Evolutionary conservation across 2,888 invertebrate species (phyloP).

Genomic region (Melinaea menophilus): DNA sequence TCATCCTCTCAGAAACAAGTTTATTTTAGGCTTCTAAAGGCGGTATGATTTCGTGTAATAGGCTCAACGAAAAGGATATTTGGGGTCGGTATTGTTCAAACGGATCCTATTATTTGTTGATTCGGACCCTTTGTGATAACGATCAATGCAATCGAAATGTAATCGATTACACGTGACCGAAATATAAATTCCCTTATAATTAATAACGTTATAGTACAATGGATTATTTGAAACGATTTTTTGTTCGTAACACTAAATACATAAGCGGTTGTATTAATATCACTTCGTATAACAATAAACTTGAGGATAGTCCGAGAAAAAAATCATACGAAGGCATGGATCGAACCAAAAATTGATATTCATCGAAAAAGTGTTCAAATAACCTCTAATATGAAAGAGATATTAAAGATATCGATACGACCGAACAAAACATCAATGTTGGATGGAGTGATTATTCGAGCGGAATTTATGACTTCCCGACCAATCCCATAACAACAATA

Average conservation of each 20-base stretch:
- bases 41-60: constrained; percentile 32
- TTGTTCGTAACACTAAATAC: neutral
- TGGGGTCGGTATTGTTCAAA: constrained; percentile 30
- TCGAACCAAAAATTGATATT: too few species aligned
- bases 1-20: too few species aligned
- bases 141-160: constrained; percentile 27
- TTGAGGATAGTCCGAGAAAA: too few species aligned
- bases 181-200: constrained; percentile 10
- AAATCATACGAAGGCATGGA: too few species aligned
- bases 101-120: constrained; percentile 27
- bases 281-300: too few species aligned
- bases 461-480: constrained; percentile 52
- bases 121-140: constrained; percentile 28
- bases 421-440: constrained; percentile 19
- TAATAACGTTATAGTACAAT: constrained; percentile 20
- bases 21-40: too few species aligned
- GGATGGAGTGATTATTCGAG: constrained; percentile 42
- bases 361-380: constrained; percentile 19
- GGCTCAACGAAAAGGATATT: constrained; percentile 1
- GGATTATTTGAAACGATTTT: constrained; percentile 13
- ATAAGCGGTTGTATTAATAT: constrained; percentile 2
- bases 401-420: constrained; percentile 16
- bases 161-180: constrained; percentile 20
- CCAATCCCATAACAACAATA: constrained; percentile 46
- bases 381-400: constrained; percentile 21